Base-by-base conservation (phyloP, 1,140 invertebrate species). In the Sogatella furcifera region DNA sequence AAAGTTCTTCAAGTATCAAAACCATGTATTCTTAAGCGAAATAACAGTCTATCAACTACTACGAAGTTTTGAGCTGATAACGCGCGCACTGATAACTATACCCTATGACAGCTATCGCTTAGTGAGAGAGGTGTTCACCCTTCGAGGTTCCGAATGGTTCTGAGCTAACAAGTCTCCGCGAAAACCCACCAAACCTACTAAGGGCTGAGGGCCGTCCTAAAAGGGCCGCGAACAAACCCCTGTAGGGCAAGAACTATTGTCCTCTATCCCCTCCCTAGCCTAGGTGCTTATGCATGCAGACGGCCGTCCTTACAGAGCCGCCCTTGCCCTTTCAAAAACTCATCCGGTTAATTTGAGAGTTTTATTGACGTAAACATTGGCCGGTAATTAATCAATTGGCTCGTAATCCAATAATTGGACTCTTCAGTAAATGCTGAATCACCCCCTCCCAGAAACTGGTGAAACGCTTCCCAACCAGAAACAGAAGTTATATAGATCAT, bases 281-380 rank as follows among this genome's bases (percentile, higher is more conserved):
- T 4, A 2, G 13, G 46, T 44, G 21, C 38, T 43, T 38, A 38
- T 38, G 59, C 59, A 13, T 42, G 31, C 59, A 19, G 8, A 49
- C 38, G 59, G 52, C 52, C 21, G 22, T 21, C 52, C 13, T 41
- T 43, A 49, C 5, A 60, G 52, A 49, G 6, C 17, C n/a, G n/a
- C n/a, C n/a, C n/a, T n/a, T n/a, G n/a, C 46, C 46, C 46, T 59
- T 46, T 41, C 46, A 60, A 60, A 60, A 60, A 60, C 46, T 60
- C 59, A 60, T 34, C 59, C 59, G 38, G 59, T 60, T 60, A 60
- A 60, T 60, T 60, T 60, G 59, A 44, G 55, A 55, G 52, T 54
- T 60, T 60, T 60, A 60, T 60, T 60, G 59, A 55, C 38, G 52
- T 60, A 60, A 60, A 60, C 59, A 55, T 55, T 53, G 59, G 42